Evolutionary conservation across 2,797 vertebrate species (phyloP).

Genomic region (Falco cherrug): DNA sequence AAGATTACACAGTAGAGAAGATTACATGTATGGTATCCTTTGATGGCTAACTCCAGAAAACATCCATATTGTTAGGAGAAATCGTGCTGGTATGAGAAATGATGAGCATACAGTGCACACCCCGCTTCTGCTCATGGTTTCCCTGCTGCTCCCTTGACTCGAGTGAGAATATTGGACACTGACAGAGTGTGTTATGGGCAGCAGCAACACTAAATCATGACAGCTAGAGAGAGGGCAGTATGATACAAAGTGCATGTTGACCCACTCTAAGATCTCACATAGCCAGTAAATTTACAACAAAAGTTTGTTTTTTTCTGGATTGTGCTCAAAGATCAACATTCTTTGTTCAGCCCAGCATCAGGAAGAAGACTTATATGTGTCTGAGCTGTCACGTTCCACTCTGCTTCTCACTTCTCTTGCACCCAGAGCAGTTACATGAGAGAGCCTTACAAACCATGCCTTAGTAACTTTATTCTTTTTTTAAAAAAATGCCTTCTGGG

Average conservation of each 20-base stretch:
- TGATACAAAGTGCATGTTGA: rapidly evolving
- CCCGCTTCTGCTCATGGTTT: background rate
- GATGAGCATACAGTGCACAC: rapidly evolving
- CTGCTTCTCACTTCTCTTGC: background rate
- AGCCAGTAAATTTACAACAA: background rate
- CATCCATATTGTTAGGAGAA: background rate
- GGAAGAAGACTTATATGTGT: background rate
- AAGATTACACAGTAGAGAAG: background rate
- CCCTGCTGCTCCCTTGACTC: background rate
- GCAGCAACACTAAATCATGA: rapidly evolving
- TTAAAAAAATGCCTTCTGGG: background rate
- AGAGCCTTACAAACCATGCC: background rate
- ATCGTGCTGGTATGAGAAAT: background rate
- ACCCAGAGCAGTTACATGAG: background rate
- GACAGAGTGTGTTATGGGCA: background rate
- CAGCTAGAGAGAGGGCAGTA: background rate
- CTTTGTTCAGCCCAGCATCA: background rate
- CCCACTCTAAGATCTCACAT: background rate
- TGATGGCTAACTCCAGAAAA: background rate
- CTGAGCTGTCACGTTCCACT: background rate
- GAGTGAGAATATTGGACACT: background rate
- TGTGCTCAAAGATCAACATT: rapidly evolving
- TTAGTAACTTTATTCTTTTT: background rate
- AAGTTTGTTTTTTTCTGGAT: background rate
- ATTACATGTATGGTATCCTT: background rate